These are phyloP conservation scores for Apis mellifera DNA, from an alignment of 1,140 invertebrate species.

Conservation along the genomic window Amel_HAv3.1 CM009931.2:6105501-6106000, in stretches of 20 bases:
- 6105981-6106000: slow-evolving; percentile 40
- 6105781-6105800: slow-evolving; percentile 66
- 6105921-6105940: slow-evolving; percentile 41
- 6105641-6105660: background rate
- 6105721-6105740: slow-evolving; percentile 65
- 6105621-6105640: background rate
- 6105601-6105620: too few species aligned
- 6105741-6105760: slow-evolving; percentile 68
- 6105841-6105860: background rate
- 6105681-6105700: slow-evolving; percentile 33
- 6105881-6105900: slow-evolving; percentile 7
- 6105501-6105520: too few species aligned
- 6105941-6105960: slow-evolving; percentile 16
- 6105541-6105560: too few species aligned
- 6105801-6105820: slow-evolving; percentile 66
- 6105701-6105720: slow-evolving; percentile 68
- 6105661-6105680: background rate
- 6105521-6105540: too few species aligned
- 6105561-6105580: too few species aligned
- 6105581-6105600: too few species aligned
- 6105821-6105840: slow-evolving; percentile 57
- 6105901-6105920: background rate
- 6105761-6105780: slow-evolving; percentile 65
- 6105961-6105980: background rate
- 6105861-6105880: background rate